Percentiles rank a stretch among this genome's conserved stretches.
These are phyloP conservation scores for Silurus lanzhouensis DNA, from an alignment of 2,797 vertebrate genomes.

Conservation along the genomic window DNA sequence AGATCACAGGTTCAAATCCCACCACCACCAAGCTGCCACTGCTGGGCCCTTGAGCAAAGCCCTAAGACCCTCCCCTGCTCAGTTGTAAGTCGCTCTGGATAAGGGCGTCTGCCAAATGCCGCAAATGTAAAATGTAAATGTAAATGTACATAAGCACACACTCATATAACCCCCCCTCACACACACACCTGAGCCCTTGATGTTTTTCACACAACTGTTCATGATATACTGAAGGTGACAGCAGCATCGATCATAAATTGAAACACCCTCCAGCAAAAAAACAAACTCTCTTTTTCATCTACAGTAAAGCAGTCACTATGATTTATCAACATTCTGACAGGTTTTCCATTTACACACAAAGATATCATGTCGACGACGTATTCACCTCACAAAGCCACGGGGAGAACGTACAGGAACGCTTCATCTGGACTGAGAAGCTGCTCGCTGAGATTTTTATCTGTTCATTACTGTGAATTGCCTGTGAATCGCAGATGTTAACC, in stretches of 20 bases:
- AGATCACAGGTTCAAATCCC: too few species aligned
- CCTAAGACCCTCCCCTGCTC: too few species aligned
- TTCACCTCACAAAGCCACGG: background rate
- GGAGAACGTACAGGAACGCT: background rate
- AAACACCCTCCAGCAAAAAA: background rate
- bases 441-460: slow-evolving; percentile 38
- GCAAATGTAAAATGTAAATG: too few species aligned
- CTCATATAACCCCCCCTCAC: background rate
- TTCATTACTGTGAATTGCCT: slow-evolving; percentile 36
- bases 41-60: too few species aligned
- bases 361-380: background rate
- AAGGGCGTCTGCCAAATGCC: too few species aligned
- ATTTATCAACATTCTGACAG: background rate
- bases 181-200: background rate
- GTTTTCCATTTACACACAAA: background rate
- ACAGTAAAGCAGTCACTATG: background rate
- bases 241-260: background rate
- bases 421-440: slow-evolving; percentile 15
- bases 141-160: slow-evolving; percentile 1
- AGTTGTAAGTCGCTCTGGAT: too few species aligned
- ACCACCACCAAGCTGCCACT: too few species aligned
- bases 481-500: slow-evolving; percentile 24
- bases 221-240: slow-evolving; percentile 39
- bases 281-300: background rate
- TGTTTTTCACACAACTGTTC: slow-evolving; percentile 24